Evolutionary conservation across 2,888 invertebrate species (phyloP).

Genomic region (Odontocolon sp.): DNA sequence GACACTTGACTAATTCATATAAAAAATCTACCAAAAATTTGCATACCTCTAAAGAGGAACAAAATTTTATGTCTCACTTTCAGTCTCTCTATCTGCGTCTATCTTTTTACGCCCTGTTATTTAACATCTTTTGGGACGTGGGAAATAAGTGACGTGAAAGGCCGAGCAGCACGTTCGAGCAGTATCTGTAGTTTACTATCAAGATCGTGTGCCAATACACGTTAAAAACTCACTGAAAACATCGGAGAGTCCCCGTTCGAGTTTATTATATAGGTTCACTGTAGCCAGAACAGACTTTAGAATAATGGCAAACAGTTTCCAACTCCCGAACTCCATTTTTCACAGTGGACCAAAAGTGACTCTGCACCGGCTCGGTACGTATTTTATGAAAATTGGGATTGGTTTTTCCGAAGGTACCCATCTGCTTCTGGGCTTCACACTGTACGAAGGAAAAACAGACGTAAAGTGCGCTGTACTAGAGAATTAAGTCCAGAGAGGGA

Average conservation of each 20-base stretch:
- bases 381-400: conserved; percentile 46
- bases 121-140: background rate
- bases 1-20: too few species aligned
- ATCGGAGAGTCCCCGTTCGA: background rate
- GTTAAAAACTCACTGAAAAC: conserved; percentile 7
- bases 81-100: too few species aligned
- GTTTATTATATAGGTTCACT: background rate
- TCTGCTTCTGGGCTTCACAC: conserved; percentile 13
- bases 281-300: background rate
- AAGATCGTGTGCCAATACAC: conserved; percentile 8
- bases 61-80: too few species aligned
- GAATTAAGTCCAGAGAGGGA: background rate
- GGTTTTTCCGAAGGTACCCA: conserved; percentile 8
- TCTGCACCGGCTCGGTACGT: background rate
- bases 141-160: background rate
- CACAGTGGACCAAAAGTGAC: conserved; percentile 4
- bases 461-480: background rate
- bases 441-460: conserved; percentile 1
- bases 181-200: background rate
- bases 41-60: too few species aligned
- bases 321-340: conserved; percentile 11
- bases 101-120: background rate
- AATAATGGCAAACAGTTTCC: conserved; percentile 36
- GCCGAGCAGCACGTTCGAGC: background rate
- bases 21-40: too few species aligned